Base-by-base conservation (phyloP, 1,140 invertebrate species). In the Microvelia longipes region DNA sequence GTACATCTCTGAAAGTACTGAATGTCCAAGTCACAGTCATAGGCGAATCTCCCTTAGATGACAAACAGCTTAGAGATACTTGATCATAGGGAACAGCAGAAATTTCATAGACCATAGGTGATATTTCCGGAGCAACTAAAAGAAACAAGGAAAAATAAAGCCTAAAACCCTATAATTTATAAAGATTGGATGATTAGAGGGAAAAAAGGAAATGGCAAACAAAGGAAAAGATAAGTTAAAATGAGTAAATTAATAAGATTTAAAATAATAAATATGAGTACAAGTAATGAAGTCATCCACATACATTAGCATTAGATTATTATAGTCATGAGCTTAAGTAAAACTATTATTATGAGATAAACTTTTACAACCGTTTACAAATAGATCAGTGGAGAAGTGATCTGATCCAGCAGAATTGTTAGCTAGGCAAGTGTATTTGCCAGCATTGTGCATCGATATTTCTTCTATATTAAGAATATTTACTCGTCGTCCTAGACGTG, bases 381-480 rank as follows among this genome's bases (percentile, higher is more conserved):
- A 28, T 27, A 75, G 73, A 30, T 71, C 67, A 27, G 75, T 66
- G 2, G 75, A 71, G 62, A 86, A 73, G 86, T 79, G 71, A 89
- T 81, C 78, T 74, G 79, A 80, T 67, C 87, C 87, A 71, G 87
- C 88, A 69, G 82, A 81, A 80, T 92, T 92, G 81, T 85, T 84
- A 66, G 86, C 90, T 71, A 85, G 81, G 78, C 90, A 93, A n/a
- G 87, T 90, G 79, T 91, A 93, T 76, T 87, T 89, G 14, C 83
- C 83, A 28, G 35, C 72, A 69, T 91, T 88, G 73, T 82, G 81
- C 2, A 85, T 84, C 29, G 82, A 83, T 13, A 90, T 86, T 1
- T 85, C 82, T 1, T 89, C 85, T 74, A 88, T 87, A 75, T 83
- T 87, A 65, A 89, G 75, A 61, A 86, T 84, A 68, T 86, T 87